Conservation (phyloP, 2,113 vertebrate species). For the Elachura formosa region DNA sequence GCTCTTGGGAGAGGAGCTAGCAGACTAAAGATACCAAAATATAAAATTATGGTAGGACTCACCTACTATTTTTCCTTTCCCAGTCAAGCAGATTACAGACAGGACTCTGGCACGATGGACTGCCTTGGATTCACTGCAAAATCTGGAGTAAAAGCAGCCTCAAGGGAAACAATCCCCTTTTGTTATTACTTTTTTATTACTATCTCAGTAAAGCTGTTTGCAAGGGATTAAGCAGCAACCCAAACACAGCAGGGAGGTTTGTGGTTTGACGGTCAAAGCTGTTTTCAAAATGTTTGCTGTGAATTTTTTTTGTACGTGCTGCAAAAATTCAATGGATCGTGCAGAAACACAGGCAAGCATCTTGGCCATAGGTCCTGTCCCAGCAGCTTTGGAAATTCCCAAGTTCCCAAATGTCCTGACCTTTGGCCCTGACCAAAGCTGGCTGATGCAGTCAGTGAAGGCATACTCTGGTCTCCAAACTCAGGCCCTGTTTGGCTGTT, state of each 20-base stretch:
- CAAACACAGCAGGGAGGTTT: not conserved
- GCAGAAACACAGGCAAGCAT: not conserved
- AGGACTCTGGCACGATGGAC: not conserved
- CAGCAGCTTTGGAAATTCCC: not conserved
- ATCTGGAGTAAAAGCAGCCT: not conserved
- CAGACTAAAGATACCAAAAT: not conserved
- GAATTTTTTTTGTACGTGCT: not conserved
- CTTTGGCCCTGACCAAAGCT: not conserved
- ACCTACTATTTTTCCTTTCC: not conserved
- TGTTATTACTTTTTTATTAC: not conserved
- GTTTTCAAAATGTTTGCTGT: not conserved
- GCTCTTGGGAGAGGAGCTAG: not conserved
- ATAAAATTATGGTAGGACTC: not conserved
- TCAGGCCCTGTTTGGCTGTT: not conserved
- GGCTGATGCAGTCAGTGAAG: not conserved
- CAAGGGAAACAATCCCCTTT: not conserved
- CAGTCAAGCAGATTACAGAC: not conserved
- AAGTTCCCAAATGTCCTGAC: not conserved
- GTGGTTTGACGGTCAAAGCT: not conserved
- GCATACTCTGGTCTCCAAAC: not conserved
- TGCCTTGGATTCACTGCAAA: not conserved
- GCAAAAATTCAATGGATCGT: not conserved
- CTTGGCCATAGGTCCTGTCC: not conserved
- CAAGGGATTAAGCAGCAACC: not conserved
- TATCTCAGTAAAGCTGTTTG: not conserved